Conservation (phyloP, 2,888 invertebrate species). For the Hypercompe scribonia region DNA sequence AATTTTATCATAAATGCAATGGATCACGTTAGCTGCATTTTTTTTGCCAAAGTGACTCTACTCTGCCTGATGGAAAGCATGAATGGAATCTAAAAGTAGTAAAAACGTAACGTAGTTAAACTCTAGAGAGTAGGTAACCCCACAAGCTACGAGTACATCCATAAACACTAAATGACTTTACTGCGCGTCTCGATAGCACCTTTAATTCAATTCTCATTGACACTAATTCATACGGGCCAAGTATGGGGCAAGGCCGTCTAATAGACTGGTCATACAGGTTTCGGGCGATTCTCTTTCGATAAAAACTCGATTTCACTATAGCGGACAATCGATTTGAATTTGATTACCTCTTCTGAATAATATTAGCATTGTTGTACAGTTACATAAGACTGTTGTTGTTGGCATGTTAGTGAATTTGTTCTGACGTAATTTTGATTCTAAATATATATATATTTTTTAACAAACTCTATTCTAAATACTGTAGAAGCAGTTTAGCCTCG, state of each 20-base stretch:
- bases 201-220: slow-evolving; percentile 59
- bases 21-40: no score
- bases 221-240: slow-evolving; percentile 54
- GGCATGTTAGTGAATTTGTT: not conserved
- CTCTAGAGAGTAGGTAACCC: not conserved
- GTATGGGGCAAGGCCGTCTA: slow-evolving; percentile 55
- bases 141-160: not conserved
- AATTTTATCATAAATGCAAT: no score
- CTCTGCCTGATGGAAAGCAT: no score
- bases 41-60: no score
- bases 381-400: slow-evolving; percentile 1
- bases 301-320: slow-evolving; percentile 37
- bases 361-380: slow-evolving; percentile 17
- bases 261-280: slow-evolving; percentile 26
- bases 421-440: slow-evolving; percentile 1
- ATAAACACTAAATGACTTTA: slow-evolving; percentile 3
- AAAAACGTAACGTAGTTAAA: no score
- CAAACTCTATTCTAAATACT: no score
- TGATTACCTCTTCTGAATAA: slow-evolving; percentile 24
- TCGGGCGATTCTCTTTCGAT: slow-evolving; percentile 27
- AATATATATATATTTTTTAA: not conserved
- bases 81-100: no score
- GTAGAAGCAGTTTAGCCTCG: no score
- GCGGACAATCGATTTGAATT: slow-evolving; percentile 19
- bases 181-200: slow-evolving; percentile 30